Conservation (phyloP, 2,113 vertebrate species). For the Nerophis lumbriciformis region DNA sequence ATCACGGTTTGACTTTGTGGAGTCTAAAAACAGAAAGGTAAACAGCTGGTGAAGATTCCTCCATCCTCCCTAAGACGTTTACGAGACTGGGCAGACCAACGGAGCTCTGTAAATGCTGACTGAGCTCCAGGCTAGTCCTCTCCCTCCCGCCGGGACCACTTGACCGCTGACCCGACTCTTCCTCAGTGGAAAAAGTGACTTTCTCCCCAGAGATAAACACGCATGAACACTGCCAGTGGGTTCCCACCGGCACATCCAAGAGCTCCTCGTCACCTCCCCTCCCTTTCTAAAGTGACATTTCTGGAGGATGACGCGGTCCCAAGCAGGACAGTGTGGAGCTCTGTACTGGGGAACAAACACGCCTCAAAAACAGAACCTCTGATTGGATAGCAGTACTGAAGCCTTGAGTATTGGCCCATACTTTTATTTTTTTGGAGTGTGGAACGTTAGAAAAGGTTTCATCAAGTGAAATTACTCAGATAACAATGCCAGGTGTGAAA, state of each 20-base stretch:
- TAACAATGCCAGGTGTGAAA: no score
- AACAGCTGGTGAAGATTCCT: slow-evolving; percentile 16
- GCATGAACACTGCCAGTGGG: slow-evolving; percentile 60
- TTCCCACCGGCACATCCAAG: slow-evolving; percentile 56
- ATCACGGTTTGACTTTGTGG: no score
- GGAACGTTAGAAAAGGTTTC: no score
- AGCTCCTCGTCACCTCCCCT: slow-evolving; percentile 28
- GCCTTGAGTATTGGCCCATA: no score
- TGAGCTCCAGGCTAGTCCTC: slow-evolving; percentile 18
- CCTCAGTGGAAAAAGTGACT: slow-evolving; percentile 66
- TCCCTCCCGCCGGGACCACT: slow-evolving; percentile 22
- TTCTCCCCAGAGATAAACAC: slow-evolving; percentile 68
- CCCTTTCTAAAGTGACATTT: slow-evolving; percentile 15
- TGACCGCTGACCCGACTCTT: slow-evolving; percentile 42
- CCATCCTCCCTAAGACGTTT: slow-evolving; percentile 37
- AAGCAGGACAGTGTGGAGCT: no score
- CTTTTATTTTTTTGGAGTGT: no score
- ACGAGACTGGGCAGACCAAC: slow-evolving; percentile 29
- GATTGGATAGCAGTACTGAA: no score
- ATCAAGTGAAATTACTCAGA: no score
- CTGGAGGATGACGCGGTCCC: no score
- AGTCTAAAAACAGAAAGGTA: neutral
- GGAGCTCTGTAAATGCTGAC: slow-evolving; percentile 29
- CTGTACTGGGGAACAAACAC: no score
- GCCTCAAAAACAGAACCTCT: no score